Base-by-base conservation (phyloP, 2,113 vertebrate species). In the Tragelaphus strepsiceros region DNA sequence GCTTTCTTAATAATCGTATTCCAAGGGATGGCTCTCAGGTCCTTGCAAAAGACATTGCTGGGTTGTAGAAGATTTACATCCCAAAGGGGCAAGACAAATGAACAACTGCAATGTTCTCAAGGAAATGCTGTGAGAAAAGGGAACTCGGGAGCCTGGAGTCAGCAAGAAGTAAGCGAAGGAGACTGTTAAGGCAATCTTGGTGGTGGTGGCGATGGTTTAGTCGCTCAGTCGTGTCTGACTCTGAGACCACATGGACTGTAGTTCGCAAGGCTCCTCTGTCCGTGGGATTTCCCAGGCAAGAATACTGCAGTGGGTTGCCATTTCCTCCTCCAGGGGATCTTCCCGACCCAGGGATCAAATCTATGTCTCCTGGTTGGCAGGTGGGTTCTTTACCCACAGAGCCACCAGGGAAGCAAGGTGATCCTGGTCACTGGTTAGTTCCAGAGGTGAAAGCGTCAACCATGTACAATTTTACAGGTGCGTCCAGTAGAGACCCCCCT, bases 91-190 rank as follows among this genome's bases (percentile, higher is more conserved):
- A 43, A 82, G 14, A 81, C 84, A 61, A 85, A 59, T 3, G 64
- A 39, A n/a, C 46, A 88, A 8, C 28, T 39, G 22, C 21, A 93
- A 88, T 1, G 35, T 74, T 91, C 92, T 88, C n/a, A 83, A 93
- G 35, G 32, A 77, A 54, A 61, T 51, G 14, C 32, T 71, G 26
- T 67, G 83, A 35, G 51, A 16, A 84, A 84, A 82, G 19, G 26
- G 30, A 84, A 30, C 30, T 14, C 54, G 51, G 43, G 58, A 5
- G 1, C 24, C 26, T 26, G 14, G 7, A 26, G 16, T 15, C 28
- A 78, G 64, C 59, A 54, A 56, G 53, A 87, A 51, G 22, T 28
- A 46, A 49, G 35, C 15, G 21, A 16, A 62, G 13, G 19, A 35
- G 19, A 59, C 61, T 16, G 32, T 59, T 51, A 53, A 77, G 35